Evolutionary conservation across 2,797 vertebrate species (phyloP).

Genomic region (Odontamblyopus lacepedii): DNA sequence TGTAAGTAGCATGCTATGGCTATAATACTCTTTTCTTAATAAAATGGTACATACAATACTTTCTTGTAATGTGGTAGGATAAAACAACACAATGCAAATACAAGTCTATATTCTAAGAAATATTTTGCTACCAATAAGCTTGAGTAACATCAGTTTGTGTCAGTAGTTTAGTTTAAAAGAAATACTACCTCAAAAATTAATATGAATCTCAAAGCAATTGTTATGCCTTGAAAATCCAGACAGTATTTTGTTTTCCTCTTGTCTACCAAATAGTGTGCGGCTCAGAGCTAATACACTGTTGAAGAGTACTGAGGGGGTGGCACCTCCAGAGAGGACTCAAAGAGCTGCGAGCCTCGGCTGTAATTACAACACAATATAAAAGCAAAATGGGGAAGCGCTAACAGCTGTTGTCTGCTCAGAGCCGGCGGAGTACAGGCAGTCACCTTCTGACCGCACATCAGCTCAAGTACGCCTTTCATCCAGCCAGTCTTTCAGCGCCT

Average conservation of each 20-base stretch:
- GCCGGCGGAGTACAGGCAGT: constrained; percentile 34
- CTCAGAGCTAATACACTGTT: constrained; percentile 47
- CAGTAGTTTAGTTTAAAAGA: background rate
- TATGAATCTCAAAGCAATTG: constrained; percentile 30
- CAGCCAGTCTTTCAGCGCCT: constrained; percentile 48
- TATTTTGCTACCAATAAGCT: too few relatives aligned
- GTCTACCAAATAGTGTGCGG: constrained; percentile 39
- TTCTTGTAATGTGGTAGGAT: too few relatives aligned
- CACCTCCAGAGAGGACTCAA: constrained; percentile 58
- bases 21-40: background rate
- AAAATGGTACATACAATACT: too few relatives aligned
- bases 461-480: constrained; percentile 60
- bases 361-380: constrained; percentile 67
- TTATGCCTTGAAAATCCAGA: constrained; percentile 25
- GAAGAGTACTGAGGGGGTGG: constrained; percentile 50
- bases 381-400: constrained; percentile 47
- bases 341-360: constrained; percentile 54
- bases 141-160: background rate
- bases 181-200: constrained; percentile 19
- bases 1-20: background rate
- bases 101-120: too few relatives aligned
- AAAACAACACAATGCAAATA: too few relatives aligned
- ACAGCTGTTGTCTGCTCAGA: constrained; percentile 61
- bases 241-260: constrained; percentile 34
- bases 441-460: constrained; percentile 65